Conservation (phyloP, 2,888 invertebrate species). For the Drosophila siamana region DNA sequence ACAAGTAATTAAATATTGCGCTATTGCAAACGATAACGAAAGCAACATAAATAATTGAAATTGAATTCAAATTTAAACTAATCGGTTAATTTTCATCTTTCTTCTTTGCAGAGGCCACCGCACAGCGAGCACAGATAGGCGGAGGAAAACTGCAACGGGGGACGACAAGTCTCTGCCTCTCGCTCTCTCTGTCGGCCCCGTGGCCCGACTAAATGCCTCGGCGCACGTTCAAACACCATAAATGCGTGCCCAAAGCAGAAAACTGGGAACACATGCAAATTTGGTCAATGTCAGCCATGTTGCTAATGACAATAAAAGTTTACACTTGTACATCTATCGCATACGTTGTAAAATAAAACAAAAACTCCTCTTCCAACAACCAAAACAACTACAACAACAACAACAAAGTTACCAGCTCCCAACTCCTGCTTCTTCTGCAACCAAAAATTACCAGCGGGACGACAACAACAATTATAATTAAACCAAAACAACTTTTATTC, state of each 20-base stretch:
- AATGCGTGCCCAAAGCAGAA: conserved; percentile 84
- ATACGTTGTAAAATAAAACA: conserved; percentile 83
- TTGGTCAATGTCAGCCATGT: conserved; percentile 82
- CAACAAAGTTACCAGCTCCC: conserved; percentile 22
- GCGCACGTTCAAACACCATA: conserved; percentile 77
- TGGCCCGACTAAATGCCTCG: conserved; percentile 59
- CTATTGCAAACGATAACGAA: not conserved
- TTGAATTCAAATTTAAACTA: conserved; percentile 8
- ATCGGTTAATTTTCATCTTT: conserved; percentile 1
- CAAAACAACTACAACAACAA: conserved; percentile 17
- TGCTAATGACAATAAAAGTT: conserved; percentile 76
- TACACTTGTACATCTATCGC: conserved; percentile 83
- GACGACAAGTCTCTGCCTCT: conserved; percentile 13
- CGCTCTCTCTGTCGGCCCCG: conserved; percentile 16
- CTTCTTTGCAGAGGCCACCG: conserved; percentile 40
- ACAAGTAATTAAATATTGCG: conserved; percentile 2
- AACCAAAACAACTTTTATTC: conserved; percentile 34
- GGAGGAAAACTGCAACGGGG: conserved; percentile 17
- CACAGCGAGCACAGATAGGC: conserved; percentile 35
- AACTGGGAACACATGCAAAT: conserved; percentile 79
- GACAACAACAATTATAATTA: conserved; percentile 2
- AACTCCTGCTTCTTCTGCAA: conserved; percentile 6
- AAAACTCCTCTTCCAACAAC: not conserved
- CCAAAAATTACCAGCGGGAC: conserved; percentile 25
- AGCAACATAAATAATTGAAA: not conserved